A percentile compares a stretch with the other conserved stretches of the same genome.
phyloP scores from a whole-genome alignment of 1,140 invertebrate genomes.

The Andricus grossulariae region DNA sequence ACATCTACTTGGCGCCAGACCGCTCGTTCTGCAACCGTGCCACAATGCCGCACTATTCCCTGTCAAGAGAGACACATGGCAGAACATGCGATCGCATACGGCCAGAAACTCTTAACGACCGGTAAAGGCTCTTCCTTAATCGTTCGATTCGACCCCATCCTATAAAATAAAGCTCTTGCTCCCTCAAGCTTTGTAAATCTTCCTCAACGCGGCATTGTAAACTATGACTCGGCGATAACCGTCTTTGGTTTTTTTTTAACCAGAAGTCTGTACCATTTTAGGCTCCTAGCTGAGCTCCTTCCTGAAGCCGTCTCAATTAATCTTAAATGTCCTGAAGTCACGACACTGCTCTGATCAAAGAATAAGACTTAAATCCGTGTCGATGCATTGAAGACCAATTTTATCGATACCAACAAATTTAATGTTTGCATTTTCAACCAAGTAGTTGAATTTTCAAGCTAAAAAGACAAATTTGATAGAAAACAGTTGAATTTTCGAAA shows the following conservation, averaged over 20 bases:
- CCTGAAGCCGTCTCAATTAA: too few species aligned
- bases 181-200: conserved; percentile 1
- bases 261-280: neutral
- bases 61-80: conserved; percentile 55
- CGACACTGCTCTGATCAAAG: too few species aligned
- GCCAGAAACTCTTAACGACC: conserved; percentile 47
- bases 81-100: conserved; percentile 52
- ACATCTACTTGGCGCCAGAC: conserved; percentile 72
- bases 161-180: conserved; percentile 25
- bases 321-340: too few species aligned
- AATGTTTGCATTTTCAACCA: too few species aligned
- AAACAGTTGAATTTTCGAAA: too few species aligned
- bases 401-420: too few species aligned
- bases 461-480: too few species aligned
- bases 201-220: neutral
- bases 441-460: too few species aligned
- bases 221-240: neutral
- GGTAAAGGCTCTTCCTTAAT: conserved; percentile 45
- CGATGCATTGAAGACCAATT: too few species aligned
- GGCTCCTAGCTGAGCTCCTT: neutral
- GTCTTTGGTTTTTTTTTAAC: neutral
- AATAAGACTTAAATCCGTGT: too few species aligned
- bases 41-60: conserved; percentile 42
- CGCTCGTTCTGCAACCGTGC: conserved; percentile 57
- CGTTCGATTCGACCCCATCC: conserved; percentile 25